phyloP scores from a whole-genome alignment of 2,113 vertebrate genomes.

The Tricholaema leucomelas region DNA sequence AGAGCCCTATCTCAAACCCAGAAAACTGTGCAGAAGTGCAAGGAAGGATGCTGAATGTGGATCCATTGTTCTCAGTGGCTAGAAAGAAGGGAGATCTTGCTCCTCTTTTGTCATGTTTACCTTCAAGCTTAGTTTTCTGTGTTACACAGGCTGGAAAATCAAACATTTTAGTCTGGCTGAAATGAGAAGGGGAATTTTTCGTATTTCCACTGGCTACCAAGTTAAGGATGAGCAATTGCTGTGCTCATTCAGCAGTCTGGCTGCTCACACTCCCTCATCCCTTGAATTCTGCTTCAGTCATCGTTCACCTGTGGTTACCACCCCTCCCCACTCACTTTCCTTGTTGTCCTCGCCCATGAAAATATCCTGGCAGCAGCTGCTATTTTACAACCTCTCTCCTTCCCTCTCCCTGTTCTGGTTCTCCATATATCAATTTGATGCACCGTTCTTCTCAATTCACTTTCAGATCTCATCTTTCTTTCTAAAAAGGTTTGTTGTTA shows the following conservation, averaged over 20 bases:
- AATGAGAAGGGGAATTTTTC: neutral
- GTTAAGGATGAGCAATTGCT: neutral
- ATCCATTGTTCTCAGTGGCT: neutral
- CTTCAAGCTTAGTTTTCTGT: neutral
- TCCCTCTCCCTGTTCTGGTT: neutral
- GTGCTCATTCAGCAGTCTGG: accelerated
- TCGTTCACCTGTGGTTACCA: neutral
- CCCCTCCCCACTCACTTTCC: neutral
- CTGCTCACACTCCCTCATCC: neutral
- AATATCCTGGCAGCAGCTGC: neutral
- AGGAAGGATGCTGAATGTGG: neutral
- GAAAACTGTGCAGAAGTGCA: neutral
- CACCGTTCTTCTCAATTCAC: neutral
- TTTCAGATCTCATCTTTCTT: neutral
- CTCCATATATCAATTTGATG: accelerated
- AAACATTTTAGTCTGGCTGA: neutral
- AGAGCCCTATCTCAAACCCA: neutral
- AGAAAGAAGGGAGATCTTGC: neutral
- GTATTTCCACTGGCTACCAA: neutral
- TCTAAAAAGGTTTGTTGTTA: neutral
- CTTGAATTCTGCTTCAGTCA: neutral
- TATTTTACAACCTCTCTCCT: neutral
- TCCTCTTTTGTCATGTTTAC: neutral
- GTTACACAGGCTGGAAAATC: neutral
- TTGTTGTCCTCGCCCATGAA: neutral